phyloP scores from a whole-genome alignment of 2,888 invertebrate genomes.

The Lymantria monacha region DNA sequence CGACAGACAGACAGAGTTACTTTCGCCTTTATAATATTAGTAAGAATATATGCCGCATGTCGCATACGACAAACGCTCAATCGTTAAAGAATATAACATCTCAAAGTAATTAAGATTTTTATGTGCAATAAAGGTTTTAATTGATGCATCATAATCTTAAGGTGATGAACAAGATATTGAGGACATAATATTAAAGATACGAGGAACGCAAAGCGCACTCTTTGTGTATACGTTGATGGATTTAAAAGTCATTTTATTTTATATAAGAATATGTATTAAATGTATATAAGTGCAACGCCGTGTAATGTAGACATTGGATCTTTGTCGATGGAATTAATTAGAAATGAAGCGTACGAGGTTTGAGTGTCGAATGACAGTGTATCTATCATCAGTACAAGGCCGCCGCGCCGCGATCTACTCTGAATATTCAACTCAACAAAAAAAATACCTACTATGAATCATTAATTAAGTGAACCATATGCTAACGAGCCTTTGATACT shows the following conservation, averaged over 20 bases:
- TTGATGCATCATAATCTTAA: conserved; percentile 15
- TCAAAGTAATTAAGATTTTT: conserved; percentile 11
- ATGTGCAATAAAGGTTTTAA: conserved; percentile 21
- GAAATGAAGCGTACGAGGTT: conserved; percentile 40
- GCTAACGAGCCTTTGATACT: conserved; percentile 31
- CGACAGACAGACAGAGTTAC: too few species aligned
- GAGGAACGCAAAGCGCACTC: conserved; percentile 2
- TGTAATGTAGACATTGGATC: conserved; percentile 38
- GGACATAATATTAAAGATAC: conserved; percentile 12
- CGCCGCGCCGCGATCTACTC: conserved; percentile 42
- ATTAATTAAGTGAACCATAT: conserved; percentile 38
- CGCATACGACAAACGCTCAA: neutral
- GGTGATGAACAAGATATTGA: conserved; percentile 12
- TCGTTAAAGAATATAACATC: neutral
- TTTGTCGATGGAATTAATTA: conserved; percentile 54
- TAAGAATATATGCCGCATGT: neutral
- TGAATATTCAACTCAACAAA: conserved; percentile 50
- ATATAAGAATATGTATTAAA: neutral
- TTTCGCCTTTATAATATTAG: too few species aligned
- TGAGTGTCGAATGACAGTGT: conserved; percentile 43
- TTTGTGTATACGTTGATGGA: neutral
- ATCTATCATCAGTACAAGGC: conserved; percentile 44
- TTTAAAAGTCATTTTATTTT: neutral
- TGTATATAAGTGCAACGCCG: neutral
- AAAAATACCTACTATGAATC: conserved; percentile 26